Base-by-base conservation (phyloP, 1,140 invertebrate genomes). In the Physella acuta region DNA sequence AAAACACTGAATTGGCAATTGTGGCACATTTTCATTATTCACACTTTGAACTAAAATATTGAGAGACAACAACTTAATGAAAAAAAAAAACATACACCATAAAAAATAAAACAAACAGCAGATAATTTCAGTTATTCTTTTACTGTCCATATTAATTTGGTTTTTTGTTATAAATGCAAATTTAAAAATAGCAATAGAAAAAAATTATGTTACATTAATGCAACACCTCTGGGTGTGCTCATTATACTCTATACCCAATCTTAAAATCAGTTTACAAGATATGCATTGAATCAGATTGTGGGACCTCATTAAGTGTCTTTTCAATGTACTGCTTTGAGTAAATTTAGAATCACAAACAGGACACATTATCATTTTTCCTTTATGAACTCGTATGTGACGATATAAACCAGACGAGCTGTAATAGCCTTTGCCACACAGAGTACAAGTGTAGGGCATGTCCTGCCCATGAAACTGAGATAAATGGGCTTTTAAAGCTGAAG, bases 381-480 rank as follows among this genome's bases (percentile, higher is more conserved):
- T 64, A 52, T 64, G 62, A 20, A 53, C 51, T 36, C 39, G 31
- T 16, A 52, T 64, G 52, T 64, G 62, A 3, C 39, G 62, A 30
- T 64, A 53, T 28, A 64, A 49, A 20, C 62, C 62, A 3, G 44
- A 52, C 26, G 51, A 53, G 49, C 44, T 64, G 28, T 28, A n/a
- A 28, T 64, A 64, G 33, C 62, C 62, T 64, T 52, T 64, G 24
- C 62, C 62, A 64, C 62, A 64, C 14, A 33, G 26, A 2, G 39
- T 31, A 28, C 62, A 64, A 2, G 30, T 44, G 44, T 31, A 64
- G 8, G 44, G 62, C 11, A 64, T 28, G 8, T 52, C 44, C 3
- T 39, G 14, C 0, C 62, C 49, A 52, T 64, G 62, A 4, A n/a
- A 17, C 1, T 4, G 8, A 33, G 62, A 64, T 24, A 64, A 8